A percentile compares a stretch with the other conserved stretches of the same genome.
These are phyloP conservation scores for Cephalotes varians DNA, from an alignment of 2,888 invertebrate genomes.

Conservation along the genomic window DNA sequence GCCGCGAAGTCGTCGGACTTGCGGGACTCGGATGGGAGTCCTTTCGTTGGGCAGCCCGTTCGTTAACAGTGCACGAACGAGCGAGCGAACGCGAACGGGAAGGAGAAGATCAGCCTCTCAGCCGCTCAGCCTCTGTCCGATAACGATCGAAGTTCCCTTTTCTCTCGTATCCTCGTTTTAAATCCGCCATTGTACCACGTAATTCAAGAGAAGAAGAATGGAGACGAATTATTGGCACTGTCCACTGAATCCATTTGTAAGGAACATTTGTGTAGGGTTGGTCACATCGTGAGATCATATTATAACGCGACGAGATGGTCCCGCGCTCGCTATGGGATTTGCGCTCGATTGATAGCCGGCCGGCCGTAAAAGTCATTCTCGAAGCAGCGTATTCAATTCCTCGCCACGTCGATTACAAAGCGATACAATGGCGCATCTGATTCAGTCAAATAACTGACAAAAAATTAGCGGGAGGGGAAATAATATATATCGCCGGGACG, in stretches of 20 bases:
- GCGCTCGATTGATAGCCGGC: slow-evolving; percentile 17
- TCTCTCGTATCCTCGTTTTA: slow-evolving; percentile 55
- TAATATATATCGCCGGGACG: not conserved
- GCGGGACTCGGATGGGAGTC: slow-evolving; percentile 18
- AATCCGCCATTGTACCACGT: slow-evolving; percentile 64
- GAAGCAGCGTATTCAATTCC: slow-evolving; percentile 28
- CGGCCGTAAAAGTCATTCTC: not conserved
- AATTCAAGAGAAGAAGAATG: slow-evolving; percentile 44
- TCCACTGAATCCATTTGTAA: slow-evolving; percentile 66
- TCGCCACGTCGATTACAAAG: slow-evolving; percentile 11
- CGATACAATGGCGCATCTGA: slow-evolving; percentile 22
- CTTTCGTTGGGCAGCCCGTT: slow-evolving; percentile 57
- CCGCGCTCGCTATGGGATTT: slow-evolving; percentile 9
- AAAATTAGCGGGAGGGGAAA: not conserved
- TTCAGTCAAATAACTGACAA: slow-evolving; percentile 28
- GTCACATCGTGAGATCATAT: slow-evolving; percentile 62
- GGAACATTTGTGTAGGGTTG: slow-evolving; percentile 60
- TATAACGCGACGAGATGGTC: slow-evolving; percentile 19
- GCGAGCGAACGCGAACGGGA: slow-evolving; percentile 59
- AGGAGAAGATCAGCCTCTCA: slow-evolving; percentile 58
- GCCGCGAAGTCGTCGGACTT: slow-evolving; percentile 62
- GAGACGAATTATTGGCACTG: slow-evolving; percentile 66
- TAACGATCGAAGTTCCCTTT: slow-evolving; percentile 71
- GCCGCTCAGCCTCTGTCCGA: slow-evolving; percentile 28
- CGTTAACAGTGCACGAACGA: slow-evolving; percentile 62